These are phyloP conservation scores for Borostomias antarcticus DNA, from an alignment of 2,797 vertebrate genomes.

Conservation along the genomic window DNA sequence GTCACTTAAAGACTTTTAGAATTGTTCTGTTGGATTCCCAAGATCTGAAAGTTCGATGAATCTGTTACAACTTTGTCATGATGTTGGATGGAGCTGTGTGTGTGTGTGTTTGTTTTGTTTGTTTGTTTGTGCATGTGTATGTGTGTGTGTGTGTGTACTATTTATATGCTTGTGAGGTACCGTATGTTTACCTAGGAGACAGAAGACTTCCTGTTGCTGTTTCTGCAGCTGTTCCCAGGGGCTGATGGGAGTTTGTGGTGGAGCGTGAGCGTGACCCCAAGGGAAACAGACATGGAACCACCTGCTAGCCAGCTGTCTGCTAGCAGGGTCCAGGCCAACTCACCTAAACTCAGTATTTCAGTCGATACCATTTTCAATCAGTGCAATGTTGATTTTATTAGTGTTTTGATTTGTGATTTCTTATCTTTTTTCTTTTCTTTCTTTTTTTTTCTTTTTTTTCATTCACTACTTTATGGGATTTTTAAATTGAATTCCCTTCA, in stretches of 20 bases:
- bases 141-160: neutral
- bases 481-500: neutral
- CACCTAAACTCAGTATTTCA: no score
- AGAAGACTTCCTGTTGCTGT: neutral
- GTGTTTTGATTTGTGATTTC: no score
- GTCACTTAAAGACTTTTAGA: neutral
- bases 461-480: neutral
- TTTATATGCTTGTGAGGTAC: neutral
- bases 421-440: no score
- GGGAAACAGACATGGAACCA: neutral
- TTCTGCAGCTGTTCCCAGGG: slow-evolving; percentile 3
- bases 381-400: no score
- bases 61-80: neutral
- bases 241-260: slow-evolving; percentile 21
- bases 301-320: neutral
- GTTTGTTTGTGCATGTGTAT: slow-evolving; percentile 3
- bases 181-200: neutral
- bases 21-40: neutral
- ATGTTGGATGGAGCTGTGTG: neutral
- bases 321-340: no score
- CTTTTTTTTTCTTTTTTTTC: neutral
- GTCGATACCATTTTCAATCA: no score
- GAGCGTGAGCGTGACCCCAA: slow-evolving; percentile 31
- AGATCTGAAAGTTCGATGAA: neutral
- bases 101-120: neutral